Base-by-base conservation (phyloP, 2,113 vertebrate genomes). In the Peromyscus maniculatus region DNA sequence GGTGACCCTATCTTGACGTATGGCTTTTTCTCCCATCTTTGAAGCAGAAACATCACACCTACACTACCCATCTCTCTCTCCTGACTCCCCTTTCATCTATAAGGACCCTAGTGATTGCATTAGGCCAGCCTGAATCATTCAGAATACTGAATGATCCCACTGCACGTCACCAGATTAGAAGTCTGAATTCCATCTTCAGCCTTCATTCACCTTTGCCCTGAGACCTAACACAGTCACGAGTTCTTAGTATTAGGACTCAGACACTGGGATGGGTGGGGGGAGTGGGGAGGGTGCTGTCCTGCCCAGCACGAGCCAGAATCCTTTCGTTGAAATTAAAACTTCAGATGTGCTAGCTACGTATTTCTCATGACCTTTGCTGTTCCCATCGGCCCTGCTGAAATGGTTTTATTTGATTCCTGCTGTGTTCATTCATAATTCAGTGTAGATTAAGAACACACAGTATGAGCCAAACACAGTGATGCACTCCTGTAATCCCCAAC, bases 301-400 rank as follows among this genome's bases (percentile, higher is more conserved):
- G 8, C 16, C 57, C 66, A 59, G 12, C 33, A 57, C 5, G 52
- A 89, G 57, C 49, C 57, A n/a, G 66, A 49, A 93, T 43, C 3
- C 77, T 89, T 15, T 33, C 59, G 36, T 12, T 31, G 33, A 97
- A 82, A 62, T 69, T 21, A 69, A 71, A 26, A 28, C 43, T 90
- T 87, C 39, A 75, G 15, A 15, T 49, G 19, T 36, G 43, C 21
- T 86, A 28, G 10, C 49, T 95, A 46, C 87, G 62, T 36, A 52
- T 87, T 91, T 78, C 94, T 59, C 26, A 16, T 94, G 57, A 79
- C 24, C 33, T 72, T 64, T 71, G 52, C 82, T 87, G 87, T 64
- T 13, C 69, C 49, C 43, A 49, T n/a, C 55, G 57, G 72, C 64
- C 87, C 52, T 64, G 11, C 11, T 82, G 17, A 89, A 66, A 92